Evolutionary conservation across 1,140 invertebrate genomes (phyloP), one percentile per base, ranked within the genome.

Genomic region (Trachelipus rathkii): DNA sequence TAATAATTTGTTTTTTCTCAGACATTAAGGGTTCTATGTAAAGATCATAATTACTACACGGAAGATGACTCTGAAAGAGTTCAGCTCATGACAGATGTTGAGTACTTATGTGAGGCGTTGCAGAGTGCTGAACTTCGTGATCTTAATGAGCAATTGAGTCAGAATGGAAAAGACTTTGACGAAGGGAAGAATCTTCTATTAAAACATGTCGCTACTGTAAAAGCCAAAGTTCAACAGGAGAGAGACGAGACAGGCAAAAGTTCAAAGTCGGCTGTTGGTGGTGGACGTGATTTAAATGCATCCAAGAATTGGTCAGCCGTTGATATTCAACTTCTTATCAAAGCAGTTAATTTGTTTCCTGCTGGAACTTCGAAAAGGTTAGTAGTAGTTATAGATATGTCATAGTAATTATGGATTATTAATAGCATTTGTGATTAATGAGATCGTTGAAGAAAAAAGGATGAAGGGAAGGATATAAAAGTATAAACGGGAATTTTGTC

Each of bases 301-400:
- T 2, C 11, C 11, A 60, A 60, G 8, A 60, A 60, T 60, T 74
- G 72, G 72, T 21, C 73, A 0, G 50, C 60, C 72, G 89, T 89
- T 73, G 95, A 98, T 82, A 86, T 95, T 0, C 92, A 95, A 81
- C 84, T 96, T 19, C 87, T 99, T 0, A 96, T 98, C 21, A 98
- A 98, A 85, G 95, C 94, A 46, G 95, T 98, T 0, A 98, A 97
- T 87, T 84, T 98, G 2, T 98, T 98, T 84, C 96, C 97, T 0
- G 95, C 95, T 66, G 96, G 97, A 15, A 98, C 96, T 0, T 93
- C 91, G 84, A 93, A 97, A 83, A 88, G 95, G 81, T 88, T 77
- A 76, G 73, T 70, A 9, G 46, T 33, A 33, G 53, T 21, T 44
- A 4, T 15, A 46, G 44, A 33, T 33, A 33, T 33, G 33, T 33